phyloP scores from a whole-genome alignment of 2,888 invertebrate species.

The Zootermopsis nevadensis region DNA sequence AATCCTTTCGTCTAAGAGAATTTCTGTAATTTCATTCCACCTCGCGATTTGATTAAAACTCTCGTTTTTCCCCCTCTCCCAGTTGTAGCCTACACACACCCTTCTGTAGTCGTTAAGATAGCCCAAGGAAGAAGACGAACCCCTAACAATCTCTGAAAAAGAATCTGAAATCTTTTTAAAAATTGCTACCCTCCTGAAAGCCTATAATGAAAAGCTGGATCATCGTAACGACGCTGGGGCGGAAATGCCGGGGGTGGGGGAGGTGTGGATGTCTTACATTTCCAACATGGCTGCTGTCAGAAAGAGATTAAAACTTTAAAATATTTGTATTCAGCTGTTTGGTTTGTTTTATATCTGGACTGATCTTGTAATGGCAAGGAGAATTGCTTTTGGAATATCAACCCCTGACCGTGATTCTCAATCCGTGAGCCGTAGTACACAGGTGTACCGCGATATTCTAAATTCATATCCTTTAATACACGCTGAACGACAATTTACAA shows the following conservation, averaged over 20 bases:
- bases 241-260: background rate
- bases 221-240: background rate
- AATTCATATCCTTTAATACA: no score
- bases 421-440: no score
- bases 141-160: slow-evolving; percentile 1
- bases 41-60: slow-evolving; percentile 2
- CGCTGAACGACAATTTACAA: no score
- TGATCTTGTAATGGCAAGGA: no score
- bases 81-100: background rate
- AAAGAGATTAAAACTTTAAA: background rate
- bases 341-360: background rate
- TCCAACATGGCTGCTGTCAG: background rate
- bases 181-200: background rate
- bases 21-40: background rate
- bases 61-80: background rate
- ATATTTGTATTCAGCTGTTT: background rate
- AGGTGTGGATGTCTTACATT: background rate
- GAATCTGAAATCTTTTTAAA: background rate
- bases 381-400: no score
- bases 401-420: no score
- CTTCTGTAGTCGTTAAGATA: background rate
- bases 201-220: slow-evolving; percentile 4
- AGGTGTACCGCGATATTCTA: no score
- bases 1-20: no score
- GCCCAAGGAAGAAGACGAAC: background rate